These are phyloP conservation scores for Cantharis rustica DNA, from an alignment of 2,888 invertebrate species.

Conservation along the genomic window DNA sequence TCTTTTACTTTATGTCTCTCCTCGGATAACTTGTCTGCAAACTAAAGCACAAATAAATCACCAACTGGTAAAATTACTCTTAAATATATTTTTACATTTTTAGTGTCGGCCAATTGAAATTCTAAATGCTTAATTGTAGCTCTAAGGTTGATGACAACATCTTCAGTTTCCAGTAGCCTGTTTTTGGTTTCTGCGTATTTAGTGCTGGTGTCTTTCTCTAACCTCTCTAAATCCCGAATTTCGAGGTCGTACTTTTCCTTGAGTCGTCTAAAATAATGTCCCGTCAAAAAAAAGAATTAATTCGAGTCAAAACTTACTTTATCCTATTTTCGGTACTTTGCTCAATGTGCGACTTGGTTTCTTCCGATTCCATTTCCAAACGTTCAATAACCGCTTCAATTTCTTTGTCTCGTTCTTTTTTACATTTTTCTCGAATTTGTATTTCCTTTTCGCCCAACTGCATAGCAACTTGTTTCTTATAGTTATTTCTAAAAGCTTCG, in stretches of 20 bases:
- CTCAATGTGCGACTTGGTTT: slow-evolving; percentile 64
- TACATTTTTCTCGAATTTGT: slow-evolving; percentile 70
- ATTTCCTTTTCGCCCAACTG: slow-evolving; percentile 69
- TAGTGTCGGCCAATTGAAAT: slow-evolving; percentile 66
- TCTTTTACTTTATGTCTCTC: slow-evolving; percentile 64
- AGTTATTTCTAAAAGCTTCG: slow-evolving; percentile 67
- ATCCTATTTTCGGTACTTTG: slow-evolving; percentile 63
- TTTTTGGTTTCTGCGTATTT: slow-evolving; percentile 71
- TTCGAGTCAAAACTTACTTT: slow-evolving; percentile 35
- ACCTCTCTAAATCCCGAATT: slow-evolving; percentile 67
- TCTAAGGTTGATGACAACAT: slow-evolving; percentile 61
- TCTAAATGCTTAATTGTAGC: slow-evolving; percentile 69
- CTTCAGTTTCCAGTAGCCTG: slow-evolving; percentile 69
- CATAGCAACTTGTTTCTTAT: slow-evolving; percentile 65
- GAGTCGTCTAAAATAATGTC: slow-evolving; percentile 62
- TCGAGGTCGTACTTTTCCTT: slow-evolving; percentile 79
- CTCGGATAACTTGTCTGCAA: slow-evolving; percentile 58
- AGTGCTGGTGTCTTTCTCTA: slow-evolving; percentile 68
- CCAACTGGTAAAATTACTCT: not conserved
- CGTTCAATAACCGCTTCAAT: slow-evolving; percentile 75
- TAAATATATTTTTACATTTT: slow-evolving; percentile 59
- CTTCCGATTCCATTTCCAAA: slow-evolving; percentile 69
- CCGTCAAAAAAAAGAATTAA: not conserved
- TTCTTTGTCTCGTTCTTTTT: slow-evolving; percentile 76
- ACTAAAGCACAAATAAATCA: slow-evolving; percentile 45